phyloP scores from a whole-genome alignment of 2,113 vertebrate species.

The Macquaria ambigua region DNA sequence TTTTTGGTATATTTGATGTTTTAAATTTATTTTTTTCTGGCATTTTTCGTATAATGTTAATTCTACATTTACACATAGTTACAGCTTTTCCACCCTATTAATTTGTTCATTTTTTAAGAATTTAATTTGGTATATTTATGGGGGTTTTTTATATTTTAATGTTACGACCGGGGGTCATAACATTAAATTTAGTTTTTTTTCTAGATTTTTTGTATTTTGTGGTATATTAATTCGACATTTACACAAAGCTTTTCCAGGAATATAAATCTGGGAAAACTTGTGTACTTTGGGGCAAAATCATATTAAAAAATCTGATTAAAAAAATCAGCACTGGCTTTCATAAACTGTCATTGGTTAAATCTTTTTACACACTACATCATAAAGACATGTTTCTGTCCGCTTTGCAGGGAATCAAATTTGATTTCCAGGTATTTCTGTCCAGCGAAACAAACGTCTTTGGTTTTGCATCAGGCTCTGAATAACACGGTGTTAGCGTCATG shows the following conservation, averaged over 20 bases:
- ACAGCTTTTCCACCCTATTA: not conserved
- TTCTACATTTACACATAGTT: not conserved
- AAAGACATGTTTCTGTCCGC: not conserved
- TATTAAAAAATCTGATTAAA: not conserved
- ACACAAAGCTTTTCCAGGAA: not conserved
- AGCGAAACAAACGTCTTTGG: not conserved
- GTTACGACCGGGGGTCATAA: too few relatives aligned
- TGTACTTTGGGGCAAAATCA: not conserved
- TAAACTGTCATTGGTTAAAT: not conserved
- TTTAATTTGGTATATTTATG: not conserved
- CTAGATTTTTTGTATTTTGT: not conserved
- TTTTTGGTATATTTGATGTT: not conserved
- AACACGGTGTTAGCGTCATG: slow-evolving; percentile 25
- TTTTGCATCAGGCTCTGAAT: slow-evolving; percentile 19
- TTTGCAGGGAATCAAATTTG: not conserved
- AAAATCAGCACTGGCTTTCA: not conserved
- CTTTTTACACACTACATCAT: not conserved
- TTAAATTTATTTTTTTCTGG: not conserved
- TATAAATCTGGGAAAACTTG: not conserved
- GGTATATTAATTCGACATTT: not conserved
- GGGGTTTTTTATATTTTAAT: too few relatives aligned
- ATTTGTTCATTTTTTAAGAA: not conserved
- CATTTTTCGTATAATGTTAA: not conserved
- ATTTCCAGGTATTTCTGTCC: not conserved
- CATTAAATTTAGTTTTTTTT: not conserved